Evolutionary conservation across 37 sponge, comb jelly and placozoan species (phyloP).

Genomic region (Oopsacas minuta): DNA sequence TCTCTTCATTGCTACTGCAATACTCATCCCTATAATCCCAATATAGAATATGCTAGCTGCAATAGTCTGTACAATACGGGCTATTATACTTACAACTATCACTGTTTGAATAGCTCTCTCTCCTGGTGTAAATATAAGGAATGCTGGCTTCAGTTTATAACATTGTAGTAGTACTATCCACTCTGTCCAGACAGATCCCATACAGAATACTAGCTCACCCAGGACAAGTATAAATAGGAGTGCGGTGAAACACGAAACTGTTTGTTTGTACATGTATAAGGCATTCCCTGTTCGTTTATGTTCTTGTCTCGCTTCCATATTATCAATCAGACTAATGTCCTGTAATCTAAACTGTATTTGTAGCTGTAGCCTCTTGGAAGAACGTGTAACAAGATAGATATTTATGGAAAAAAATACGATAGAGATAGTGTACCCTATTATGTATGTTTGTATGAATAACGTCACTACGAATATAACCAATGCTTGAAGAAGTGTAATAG

Average conservation of each 20-base stretch:
- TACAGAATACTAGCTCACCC: neutral
- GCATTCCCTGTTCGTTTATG: neutral
- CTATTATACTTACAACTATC: neutral
- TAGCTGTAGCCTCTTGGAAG: neutral
- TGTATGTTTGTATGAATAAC: neutral
- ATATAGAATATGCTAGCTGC: neutral
- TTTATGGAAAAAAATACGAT: neutral
- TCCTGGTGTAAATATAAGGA: neutral
- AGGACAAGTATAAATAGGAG: neutral
- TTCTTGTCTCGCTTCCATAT: neutral
- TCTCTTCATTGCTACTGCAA: neutral
- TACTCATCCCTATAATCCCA: neutral
- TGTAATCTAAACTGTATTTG: neutral
- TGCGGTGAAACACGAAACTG: neutral
- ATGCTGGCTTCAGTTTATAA: neutral
- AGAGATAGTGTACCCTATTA: neutral
- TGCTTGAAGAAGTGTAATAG: neutral
- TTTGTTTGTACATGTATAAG: neutral
- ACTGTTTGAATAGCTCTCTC: neutral
- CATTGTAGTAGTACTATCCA: neutral
- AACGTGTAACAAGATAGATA: neutral
- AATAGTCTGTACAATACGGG: neutral
- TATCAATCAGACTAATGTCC: neutral
- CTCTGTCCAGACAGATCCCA: neutral
- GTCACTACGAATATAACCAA: neutral